These are phyloP conservation scores for Monomorium pharaonis DNA, from an alignment of 1,140 invertebrate genomes.

Conservation along the genomic window DNA sequence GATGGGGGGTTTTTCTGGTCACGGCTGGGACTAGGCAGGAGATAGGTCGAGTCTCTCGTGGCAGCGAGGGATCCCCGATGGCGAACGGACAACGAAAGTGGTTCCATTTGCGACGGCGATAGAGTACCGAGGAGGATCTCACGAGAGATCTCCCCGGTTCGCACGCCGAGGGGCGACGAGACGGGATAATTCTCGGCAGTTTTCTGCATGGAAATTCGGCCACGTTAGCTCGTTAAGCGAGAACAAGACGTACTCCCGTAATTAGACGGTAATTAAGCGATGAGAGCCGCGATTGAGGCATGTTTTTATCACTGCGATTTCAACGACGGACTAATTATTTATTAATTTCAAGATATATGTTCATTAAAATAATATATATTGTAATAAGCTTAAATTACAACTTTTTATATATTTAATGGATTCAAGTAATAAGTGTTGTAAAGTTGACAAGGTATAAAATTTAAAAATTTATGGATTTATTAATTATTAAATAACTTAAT, in stretches of 20 bases:
- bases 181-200: conserved; percentile 14
- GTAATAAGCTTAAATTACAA: background rate
- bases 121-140: background rate
- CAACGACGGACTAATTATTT: background rate
- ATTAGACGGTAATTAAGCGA: conserved; percentile 44
- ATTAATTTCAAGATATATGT: background rate
- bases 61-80: conserved; percentile 57
- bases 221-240: conserved; percentile 33
- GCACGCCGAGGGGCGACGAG: background rate
- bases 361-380: background rate
- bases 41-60: conserved; percentile 39
- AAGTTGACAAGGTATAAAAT: background rate
- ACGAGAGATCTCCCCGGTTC: background rate
- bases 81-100: conserved; percentile 48
- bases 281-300: background rate
- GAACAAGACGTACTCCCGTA: background rate
- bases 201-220: conserved; percentile 33
- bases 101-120: conserved; percentile 48
- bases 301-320: conserved; percentile 23
- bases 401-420: background rate
- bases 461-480: background rate
- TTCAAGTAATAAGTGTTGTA: background rate
- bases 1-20: conserved; percentile 43
- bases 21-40: conserved; percentile 12
- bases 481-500: background rate